Evolutionary conservation across 1,140 invertebrate genomes (phyloP).

Genomic region (Hetaerina americana): DNA sequence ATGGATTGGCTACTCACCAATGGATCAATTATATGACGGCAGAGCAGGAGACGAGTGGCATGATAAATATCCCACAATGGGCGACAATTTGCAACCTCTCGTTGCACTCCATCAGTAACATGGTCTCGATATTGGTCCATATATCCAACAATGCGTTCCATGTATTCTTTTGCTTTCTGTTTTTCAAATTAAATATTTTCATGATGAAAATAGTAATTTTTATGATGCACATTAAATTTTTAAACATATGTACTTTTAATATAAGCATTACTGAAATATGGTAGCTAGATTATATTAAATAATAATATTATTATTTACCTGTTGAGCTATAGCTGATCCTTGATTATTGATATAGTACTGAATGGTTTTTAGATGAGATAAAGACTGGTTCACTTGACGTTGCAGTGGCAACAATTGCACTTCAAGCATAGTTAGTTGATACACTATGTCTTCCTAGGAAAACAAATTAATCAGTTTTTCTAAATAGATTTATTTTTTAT

Average conservation of each 20-base stretch:
- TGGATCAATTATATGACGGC: constrained; percentile 55
- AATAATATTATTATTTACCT: too few species aligned
- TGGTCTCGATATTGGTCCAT: constrained; percentile 50
- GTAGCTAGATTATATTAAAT: constrained; percentile 1
- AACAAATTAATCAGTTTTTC: constrained; percentile 16
- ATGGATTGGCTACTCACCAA: constrained; percentile 41
- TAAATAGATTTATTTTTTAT: background rate
- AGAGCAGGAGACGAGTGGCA: constrained; percentile 46
- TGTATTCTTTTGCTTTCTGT: constrained; percentile 45
- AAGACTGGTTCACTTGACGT: constrained; percentile 52
- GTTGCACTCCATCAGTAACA: constrained; percentile 42
- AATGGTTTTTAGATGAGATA: constrained; percentile 55
- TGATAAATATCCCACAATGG: constrained; percentile 57
- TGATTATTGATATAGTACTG: constrained; percentile 61
- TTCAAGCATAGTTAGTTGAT: constrained; percentile 58
- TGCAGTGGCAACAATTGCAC: constrained; percentile 51
- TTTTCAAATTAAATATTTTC: constrained; percentile 18
- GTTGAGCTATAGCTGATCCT: constrained; percentile 51
- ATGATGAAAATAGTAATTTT: background rate
- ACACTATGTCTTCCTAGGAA: constrained; percentile 52
- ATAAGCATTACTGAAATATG: background rate
- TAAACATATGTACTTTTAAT: too few species aligned
- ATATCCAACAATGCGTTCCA: constrained; percentile 44
- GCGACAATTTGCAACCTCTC: constrained; percentile 50
- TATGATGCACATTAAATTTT: too few species aligned